Percentiles rank a stretch among this genome's conserved stretches.
phyloP scores from a whole-genome alignment of 2,888 invertebrate species.

The Parapristionchus giblindavisi region DNA sequence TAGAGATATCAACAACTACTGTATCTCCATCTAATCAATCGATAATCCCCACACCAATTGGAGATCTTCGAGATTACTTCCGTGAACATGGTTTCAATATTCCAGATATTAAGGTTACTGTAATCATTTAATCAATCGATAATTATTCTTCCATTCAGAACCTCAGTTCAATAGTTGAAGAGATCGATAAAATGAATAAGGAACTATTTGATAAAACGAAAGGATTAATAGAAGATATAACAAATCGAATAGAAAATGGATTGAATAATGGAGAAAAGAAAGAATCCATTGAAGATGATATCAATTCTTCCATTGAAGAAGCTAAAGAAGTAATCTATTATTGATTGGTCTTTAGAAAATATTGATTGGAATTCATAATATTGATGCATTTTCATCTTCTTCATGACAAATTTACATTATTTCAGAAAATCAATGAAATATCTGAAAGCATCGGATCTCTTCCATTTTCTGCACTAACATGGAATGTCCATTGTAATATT shows the following conservation, averaged over 20 bases:
- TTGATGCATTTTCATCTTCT: neutral
- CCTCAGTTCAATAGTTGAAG: neutral
- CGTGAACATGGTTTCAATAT: conserved; percentile 4
- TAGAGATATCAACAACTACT: neutral
- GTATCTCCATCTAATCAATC: neutral
- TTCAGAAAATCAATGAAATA: neutral
- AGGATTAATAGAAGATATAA: neutral
- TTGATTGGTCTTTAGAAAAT: neutral
- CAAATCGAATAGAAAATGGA: neutral
- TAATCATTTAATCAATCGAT: no score
- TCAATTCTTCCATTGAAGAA: neutral
- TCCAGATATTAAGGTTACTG: conserved; percentile 18
- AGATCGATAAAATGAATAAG: neutral
- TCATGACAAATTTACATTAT: neutral
- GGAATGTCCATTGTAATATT: no score
- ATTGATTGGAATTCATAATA: neutral
- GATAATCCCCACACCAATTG: neutral
- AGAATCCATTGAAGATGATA: neutral
- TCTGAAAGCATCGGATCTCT: no score
- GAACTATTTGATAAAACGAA: neutral
- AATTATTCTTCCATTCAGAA: neutral
- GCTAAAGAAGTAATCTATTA: neutral
- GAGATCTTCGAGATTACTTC: conserved; percentile 1
- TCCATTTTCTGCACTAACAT: no score
- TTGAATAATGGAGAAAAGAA: neutral